Conservation (phyloP, 2,113 vertebrate species). For the Silurus meridionalis region DNA sequence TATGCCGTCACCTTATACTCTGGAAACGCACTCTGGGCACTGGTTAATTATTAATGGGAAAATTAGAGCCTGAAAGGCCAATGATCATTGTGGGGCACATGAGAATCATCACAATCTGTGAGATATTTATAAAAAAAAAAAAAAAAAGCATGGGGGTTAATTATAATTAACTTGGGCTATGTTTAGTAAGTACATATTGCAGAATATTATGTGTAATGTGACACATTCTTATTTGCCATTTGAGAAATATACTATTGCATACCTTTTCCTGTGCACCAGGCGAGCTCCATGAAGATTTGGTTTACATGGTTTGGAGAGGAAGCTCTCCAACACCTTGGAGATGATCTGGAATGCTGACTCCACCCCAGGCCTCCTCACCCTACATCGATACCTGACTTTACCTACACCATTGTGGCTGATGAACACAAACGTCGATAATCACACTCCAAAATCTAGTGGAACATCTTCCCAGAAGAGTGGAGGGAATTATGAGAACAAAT, state of each 20-base stretch:
- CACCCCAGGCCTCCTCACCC: no score
- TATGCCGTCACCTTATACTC: conserved; percentile 69
- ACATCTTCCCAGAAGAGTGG: no score
- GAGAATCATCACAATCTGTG: conserved; percentile 68
- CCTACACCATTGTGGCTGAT: no score
- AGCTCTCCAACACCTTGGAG: no score
- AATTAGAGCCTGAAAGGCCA: conserved; percentile 72
- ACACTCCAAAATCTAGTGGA: no score
- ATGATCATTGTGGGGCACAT: conserved; percentile 70
- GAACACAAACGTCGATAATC: no score
- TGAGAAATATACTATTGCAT: no score
- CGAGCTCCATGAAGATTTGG: no score
- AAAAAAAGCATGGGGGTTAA: conserved; percentile 35
- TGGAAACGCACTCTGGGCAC: conserved; percentile 67
- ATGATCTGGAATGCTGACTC: no score
- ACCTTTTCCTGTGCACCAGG: neutral
- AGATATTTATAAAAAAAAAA: conserved; percentile 65
- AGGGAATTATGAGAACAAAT: no score
- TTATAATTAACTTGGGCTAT: neutral
- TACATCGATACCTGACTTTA: no score
- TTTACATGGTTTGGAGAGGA: no score
- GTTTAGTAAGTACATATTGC: neutral
- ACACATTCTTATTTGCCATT: neutral
- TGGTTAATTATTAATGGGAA: conserved; percentile 72
- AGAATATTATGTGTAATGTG: neutral